These are phyloP conservation scores for Andrena praecox DNA, from an alignment of 2,888 invertebrate genomes.

Conservation along the genomic window DNA sequence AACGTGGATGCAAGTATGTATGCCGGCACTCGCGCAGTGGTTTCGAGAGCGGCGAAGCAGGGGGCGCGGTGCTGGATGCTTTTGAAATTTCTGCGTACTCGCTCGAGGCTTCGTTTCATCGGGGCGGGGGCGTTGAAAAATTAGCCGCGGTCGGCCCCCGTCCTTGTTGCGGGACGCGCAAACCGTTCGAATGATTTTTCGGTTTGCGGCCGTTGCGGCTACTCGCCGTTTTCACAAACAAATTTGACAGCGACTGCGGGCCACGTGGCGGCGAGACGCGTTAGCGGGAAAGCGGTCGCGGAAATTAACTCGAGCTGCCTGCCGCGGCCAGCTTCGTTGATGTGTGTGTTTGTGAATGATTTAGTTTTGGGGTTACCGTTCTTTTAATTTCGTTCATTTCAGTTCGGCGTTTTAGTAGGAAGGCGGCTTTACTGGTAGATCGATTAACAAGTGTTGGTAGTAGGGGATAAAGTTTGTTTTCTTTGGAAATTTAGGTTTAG, in stretches of 20 bases:
- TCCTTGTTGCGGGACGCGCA: not conserved
- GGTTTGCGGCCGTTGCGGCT: not conserved
- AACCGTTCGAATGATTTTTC: slow-evolving; percentile 17
- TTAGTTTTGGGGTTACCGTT: not conserved
- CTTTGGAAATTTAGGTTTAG: not conserved
- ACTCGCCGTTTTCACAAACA: not conserved
- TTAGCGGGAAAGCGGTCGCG: not conserved
- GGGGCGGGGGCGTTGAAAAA: slow-evolving; percentile 24
- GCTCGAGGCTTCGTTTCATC: not conserved
- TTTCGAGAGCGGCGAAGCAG: not conserved
- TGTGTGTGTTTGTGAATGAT: not conserved
- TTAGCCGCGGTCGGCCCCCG: slow-evolving; percentile 24
- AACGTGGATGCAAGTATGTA: slow-evolving; percentile 14
- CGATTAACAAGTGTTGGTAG: not conserved
- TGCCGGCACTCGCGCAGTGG: not conserved
- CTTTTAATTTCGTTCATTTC: not conserved
- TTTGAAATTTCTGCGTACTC: slow-evolving; percentile 28
- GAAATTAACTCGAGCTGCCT: not conserved
- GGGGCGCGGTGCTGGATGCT: not conserved
- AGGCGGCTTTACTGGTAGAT: too few species aligned
- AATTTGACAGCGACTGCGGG: slow-evolving; percentile 2
- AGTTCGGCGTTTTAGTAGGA: not conserved
- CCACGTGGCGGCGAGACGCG: not conserved
- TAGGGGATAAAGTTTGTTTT: not conserved
- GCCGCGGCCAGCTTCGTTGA: not conserved